Evolutionary conservation across 2,888 invertebrate species (phyloP), one percentile per base, ranked within the genome.

Genomic region (Tinea pellionella): DNA sequence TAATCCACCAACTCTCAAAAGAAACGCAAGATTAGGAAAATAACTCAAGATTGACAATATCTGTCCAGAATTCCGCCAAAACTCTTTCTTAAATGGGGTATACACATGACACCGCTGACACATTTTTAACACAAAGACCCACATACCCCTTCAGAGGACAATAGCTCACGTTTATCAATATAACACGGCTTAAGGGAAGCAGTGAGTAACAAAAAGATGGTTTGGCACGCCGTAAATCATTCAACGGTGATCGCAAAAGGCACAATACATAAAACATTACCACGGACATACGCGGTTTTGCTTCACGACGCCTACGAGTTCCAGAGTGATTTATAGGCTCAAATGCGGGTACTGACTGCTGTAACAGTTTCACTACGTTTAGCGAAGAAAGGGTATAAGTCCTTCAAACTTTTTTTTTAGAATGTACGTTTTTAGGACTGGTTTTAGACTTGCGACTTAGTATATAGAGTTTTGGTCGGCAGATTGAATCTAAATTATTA

Each of bases 241-340:
- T 57, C 57, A 24, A 53, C 11, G 53, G 24, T 9, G 53, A 53
- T 47, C 47, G 15, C 57, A 15, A 30, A 6, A 32, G 55, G 30
- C 30, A 32, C 57, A 57, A 57, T 57, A 57, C 57, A 57, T 57
- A 57, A 57, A 57, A 57, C 57, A 57, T 57, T 32, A 57, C 53
- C 16, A 32, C 57, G 57, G 57, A 57, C 57, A 57, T 57, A 57
- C 57, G 57, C 57, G 57, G 57, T 57, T 57, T 30, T 57, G 57
- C 32, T 16, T 16, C 13, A 32, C 57, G 57, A 53, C 53, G 57
- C 57, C 57, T 57, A 57, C 53, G 19, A 53, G 53, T 53, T 32
- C 11, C 7, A n/a, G 15, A 15, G 57, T 57, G 57, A 57, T 57
- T 57, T 57, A 57, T 57, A 32, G 57, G 24, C 32, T 15, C 1